phyloP scores from a whole-genome alignment of 2,888 invertebrate species.

The Drosophila ustulata region DNA sequence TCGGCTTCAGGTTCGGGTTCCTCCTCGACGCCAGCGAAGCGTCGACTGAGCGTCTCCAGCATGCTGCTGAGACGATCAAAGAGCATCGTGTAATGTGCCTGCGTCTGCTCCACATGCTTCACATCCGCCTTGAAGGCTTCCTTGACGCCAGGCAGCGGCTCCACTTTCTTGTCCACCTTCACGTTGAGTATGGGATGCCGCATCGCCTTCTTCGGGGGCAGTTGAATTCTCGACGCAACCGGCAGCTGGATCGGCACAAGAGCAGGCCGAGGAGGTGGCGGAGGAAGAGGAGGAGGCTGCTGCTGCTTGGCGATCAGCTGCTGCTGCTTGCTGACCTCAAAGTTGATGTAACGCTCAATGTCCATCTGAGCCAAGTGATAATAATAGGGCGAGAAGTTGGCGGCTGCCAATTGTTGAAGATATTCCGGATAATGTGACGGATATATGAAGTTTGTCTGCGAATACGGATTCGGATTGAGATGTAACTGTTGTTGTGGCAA shows the following conservation, averaged over 20 bases:
- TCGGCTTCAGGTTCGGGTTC: constrained; percentile 10
- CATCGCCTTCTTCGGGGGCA: neutral
- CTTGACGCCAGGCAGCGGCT: constrained; percentile 43
- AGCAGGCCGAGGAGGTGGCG: constrained; percentile 1
- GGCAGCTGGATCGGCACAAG: neutral
- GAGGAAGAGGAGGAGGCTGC: too few relatives aligned
- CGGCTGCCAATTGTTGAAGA: neutral
- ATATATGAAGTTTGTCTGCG: neutral
- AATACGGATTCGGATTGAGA: neutral
- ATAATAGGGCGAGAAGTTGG: neutral
- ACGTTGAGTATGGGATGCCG: constrained; percentile 35
- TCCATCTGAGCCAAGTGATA: neutral
- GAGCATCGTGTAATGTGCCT: constrained; percentile 47
- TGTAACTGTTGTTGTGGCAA: neutral
- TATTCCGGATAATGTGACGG: neutral
- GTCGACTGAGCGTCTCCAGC: constrained; percentile 49
- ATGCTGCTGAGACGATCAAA: constrained; percentile 47
- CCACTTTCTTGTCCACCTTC: constrained; percentile 24
- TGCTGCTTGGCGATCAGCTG: neutral
- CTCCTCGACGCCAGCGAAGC: constrained; percentile 48
- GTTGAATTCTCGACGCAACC: neutral
- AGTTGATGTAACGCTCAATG: neutral
- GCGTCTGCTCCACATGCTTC: constrained; percentile 58
- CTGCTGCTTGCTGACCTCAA: constrained; percentile 1
- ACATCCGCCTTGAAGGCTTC: constrained; percentile 33